Conservation (phyloP, 1,140 invertebrate species). For the Melipona quadrifasciata region DNA sequence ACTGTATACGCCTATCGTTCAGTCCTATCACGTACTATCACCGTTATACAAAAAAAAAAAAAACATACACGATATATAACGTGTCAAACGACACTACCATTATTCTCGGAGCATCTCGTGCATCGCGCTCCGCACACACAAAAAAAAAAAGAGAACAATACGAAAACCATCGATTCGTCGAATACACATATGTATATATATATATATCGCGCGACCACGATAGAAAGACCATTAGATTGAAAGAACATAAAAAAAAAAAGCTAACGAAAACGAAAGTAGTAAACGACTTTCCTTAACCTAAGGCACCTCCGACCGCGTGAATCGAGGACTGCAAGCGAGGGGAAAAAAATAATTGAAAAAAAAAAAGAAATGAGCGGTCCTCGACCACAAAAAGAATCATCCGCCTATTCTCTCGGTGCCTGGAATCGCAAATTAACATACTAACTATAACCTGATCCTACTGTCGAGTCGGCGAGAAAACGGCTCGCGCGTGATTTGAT, state of each 20-base stretch:
- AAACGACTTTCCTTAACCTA: slow-evolving; percentile 63
- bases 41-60: slow-evolving; percentile 1
- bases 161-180: slow-evolving; percentile 3
- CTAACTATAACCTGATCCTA: slow-evolving; percentile 36
- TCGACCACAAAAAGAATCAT: slow-evolving; percentile 61
- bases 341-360: slow-evolving; percentile 46
- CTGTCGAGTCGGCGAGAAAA: slow-evolving; percentile 9
- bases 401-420: slow-evolving; percentile 42
- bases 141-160: background rate
- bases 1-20: slow-evolving; percentile 23
- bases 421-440: slow-evolving; percentile 58
- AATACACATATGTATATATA: background rate
- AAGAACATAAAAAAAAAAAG: slow-evolving; percentile 47
- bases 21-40: slow-evolving; percentile 21
- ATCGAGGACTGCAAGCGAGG: slow-evolving; percentile 55
- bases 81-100: slow-evolving; percentile 3
- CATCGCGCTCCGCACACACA: background rate
- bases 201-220: slow-evolving; percentile 3
- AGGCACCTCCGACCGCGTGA: slow-evolving; percentile 57
- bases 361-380: slow-evolving; percentile 55
- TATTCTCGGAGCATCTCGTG: background rate
- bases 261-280: slow-evolving; percentile 55
- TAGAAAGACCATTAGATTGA: slow-evolving; percentile 36
- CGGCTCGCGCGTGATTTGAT: slow-evolving; percentile 11
- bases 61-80: slow-evolving; percentile 15